These are phyloP conservation scores for Goniozus legneri DNA, from an alignment of 1,140 invertebrate species.

Conservation along the genomic window DNA sequence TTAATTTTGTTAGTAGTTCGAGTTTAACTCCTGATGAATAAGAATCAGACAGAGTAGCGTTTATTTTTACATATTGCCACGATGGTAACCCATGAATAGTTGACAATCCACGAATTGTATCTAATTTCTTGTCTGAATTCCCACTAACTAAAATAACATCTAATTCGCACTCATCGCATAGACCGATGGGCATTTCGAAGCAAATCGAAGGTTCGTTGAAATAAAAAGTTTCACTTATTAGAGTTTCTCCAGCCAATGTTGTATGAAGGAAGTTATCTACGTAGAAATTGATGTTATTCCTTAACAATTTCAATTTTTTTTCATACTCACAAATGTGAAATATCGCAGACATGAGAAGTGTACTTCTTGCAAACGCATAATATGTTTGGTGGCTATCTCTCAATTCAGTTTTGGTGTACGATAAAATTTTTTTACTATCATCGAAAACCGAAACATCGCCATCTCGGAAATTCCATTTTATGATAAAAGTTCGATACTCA, in stretches of 20 bases:
- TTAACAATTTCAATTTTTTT: not conserved
- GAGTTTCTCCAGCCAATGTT: not conserved
- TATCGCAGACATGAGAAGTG: too few relatives aligned
- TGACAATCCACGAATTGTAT: not conserved
- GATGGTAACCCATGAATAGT: conserved; percentile 13
- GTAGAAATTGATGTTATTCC: not conserved
- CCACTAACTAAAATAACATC: conserved; percentile 3
- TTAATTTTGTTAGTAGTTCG: too few relatives aligned
- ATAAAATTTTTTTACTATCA: too few relatives aligned
- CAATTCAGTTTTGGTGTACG: too few relatives aligned
- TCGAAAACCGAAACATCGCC: too few relatives aligned
- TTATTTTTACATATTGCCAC: conserved; percentile 21
- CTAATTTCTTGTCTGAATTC: not conserved
- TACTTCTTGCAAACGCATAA: too few relatives aligned
- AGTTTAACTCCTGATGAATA: too few relatives aligned
- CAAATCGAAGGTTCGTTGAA: conserved; percentile 7
- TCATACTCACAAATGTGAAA: conserved; percentile 22
- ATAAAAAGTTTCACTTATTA: conserved; percentile 8
- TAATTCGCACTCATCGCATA: conserved; percentile 20
- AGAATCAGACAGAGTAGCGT: too few relatives aligned
- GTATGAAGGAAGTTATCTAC: conserved; percentile 23
- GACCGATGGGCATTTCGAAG: conserved; percentile 20
- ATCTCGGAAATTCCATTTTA: too few relatives aligned
- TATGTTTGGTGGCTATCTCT: too few relatives aligned
- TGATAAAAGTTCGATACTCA: too few relatives aligned